A percentile compares a stretch with the other conserved stretches of the same genome.
phyloP scores from a whole-genome alignment of 2,797 vertebrate genomes.

The Aplochiton taeniatus region DNA sequence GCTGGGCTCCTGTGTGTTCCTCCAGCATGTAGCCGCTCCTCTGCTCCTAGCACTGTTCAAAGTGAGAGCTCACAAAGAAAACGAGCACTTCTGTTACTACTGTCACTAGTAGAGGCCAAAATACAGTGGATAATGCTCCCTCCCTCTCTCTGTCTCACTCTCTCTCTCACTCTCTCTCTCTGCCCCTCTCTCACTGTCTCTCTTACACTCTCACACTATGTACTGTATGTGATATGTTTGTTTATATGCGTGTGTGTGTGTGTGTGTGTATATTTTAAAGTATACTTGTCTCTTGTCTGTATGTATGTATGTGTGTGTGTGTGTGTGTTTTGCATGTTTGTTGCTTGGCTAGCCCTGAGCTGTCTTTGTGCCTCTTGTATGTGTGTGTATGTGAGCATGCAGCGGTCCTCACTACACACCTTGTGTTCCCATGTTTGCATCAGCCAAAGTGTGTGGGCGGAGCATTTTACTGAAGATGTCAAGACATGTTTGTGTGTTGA shows the following conservation, averaged over 20 bases:
- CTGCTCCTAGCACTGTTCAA: no score
- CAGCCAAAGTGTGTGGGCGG: constrained; percentile 37
- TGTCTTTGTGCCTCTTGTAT: constrained; percentile 3
- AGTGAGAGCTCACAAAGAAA: no score
- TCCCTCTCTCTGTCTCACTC: not conserved
- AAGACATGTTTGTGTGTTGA: constrained; percentile 22
- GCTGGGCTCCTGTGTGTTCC: no score
- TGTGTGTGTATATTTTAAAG: not conserved
- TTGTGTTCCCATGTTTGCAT: constrained; percentile 46
- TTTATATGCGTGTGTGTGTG: not conserved
- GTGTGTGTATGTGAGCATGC: constrained; percentile 12
- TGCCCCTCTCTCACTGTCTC: not conserved
- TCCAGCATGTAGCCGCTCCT: no score
- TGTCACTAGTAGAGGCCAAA: no score
- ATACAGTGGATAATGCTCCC: not conserved
- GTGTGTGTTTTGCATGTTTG: constrained; percentile 9
- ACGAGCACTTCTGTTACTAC: no score
- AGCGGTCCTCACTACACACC: constrained; percentile 35
- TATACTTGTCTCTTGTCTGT: constrained; percentile 13
- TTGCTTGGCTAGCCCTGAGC: not conserved
- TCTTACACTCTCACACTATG: not conserved
- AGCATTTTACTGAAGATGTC: constrained; percentile 50
- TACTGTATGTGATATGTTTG: not conserved
- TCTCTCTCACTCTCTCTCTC: not conserved
- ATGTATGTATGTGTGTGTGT: not conserved